Percentiles rank a stretch among this genome's conserved stretches.
phyloP scores from a whole-genome alignment of 2,888 invertebrate species.

The Zygaena filipendulae region DNA sequence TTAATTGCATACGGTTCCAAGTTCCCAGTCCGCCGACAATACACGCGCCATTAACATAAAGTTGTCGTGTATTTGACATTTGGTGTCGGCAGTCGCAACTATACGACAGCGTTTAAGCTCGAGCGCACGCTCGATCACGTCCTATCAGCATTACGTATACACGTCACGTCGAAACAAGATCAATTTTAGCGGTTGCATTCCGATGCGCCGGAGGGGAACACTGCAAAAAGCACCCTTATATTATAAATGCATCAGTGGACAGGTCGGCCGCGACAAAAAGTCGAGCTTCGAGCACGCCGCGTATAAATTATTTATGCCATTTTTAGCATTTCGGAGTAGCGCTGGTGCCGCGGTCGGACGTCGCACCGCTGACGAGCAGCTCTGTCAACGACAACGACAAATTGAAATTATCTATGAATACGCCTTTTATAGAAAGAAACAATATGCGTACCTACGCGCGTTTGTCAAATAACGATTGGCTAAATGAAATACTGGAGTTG shows the following conservation, averaged over 20 bases:
- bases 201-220: conserved; percentile 43
- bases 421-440: too few species aligned
- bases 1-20: too few species aligned
- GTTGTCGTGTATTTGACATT: too few species aligned
- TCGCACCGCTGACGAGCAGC: conserved; percentile 26
- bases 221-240: conserved; percentile 67
- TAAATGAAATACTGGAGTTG: too few species aligned
- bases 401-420: too few species aligned
- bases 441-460: too few species aligned
- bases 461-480: too few species aligned
- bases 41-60: too few species aligned
- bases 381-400: too few species aligned
- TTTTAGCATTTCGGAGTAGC: conserved; percentile 68
- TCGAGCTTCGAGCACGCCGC: conserved; percentile 48
- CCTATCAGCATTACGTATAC: conserved; percentile 42
- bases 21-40: too few species aligned
- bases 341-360: conserved; percentile 38
- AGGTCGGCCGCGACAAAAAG: conserved; percentile 59
- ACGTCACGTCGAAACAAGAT: conserved; percentile 64
- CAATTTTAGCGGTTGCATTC: conserved; percentile 68
- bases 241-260: conserved; percentile 69
- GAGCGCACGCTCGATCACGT: conserved; percentile 2
- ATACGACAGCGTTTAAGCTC: too few species aligned
- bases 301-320: conserved; percentile 69
- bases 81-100: too few species aligned